A percentile compares a stretch with the other conserved stretches of the same genome.
phyloP scores from a whole-genome alignment of 2,797 vertebrate species.

The Paramormyrops hopkinsi region DNA sequence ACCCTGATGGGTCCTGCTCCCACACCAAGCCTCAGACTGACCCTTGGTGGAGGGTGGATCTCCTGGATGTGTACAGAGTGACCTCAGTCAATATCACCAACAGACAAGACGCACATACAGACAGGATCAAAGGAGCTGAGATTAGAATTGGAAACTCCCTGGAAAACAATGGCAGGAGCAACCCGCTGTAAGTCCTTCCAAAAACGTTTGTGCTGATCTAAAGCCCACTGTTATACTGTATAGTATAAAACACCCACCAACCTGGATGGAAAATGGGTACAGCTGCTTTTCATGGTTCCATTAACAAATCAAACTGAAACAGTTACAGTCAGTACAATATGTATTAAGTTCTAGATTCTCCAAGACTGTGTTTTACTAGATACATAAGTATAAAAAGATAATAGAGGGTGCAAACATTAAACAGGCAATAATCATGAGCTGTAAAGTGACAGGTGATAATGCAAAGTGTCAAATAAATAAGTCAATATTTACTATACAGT shows the following conservation, averaged over 20 bases:
- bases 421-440: background rate
- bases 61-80: slow-evolving; percentile 8
- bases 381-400: background rate
- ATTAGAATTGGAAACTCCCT: slow-evolving; percentile 23
- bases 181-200: background rate
- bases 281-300: background rate
- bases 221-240: background rate
- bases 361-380: background rate
- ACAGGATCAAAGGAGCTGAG: slow-evolving; percentile 17
- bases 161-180: slow-evolving; percentile 20
- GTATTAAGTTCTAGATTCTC: background rate
- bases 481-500: background rate
- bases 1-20: slow-evolving; percentile 1
- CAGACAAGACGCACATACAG: background rate
- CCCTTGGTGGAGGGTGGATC: slow-evolving; percentile 28
- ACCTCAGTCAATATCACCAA: slow-evolving; percentile 16
- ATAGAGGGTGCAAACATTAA: background rate
- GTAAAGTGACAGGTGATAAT: background rate
- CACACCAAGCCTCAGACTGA: background rate
- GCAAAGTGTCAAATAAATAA: background rate
- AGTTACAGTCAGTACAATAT: background rate
- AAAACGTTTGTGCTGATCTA: background rate
- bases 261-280: background rate
- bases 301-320: background rate
- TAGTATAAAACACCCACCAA: background rate